Evolutionary conservation across 1,140 invertebrate genomes (phyloP), one percentile per base, ranked within the genome.

Genomic region (Pogonognathellus flavescens): DNA sequence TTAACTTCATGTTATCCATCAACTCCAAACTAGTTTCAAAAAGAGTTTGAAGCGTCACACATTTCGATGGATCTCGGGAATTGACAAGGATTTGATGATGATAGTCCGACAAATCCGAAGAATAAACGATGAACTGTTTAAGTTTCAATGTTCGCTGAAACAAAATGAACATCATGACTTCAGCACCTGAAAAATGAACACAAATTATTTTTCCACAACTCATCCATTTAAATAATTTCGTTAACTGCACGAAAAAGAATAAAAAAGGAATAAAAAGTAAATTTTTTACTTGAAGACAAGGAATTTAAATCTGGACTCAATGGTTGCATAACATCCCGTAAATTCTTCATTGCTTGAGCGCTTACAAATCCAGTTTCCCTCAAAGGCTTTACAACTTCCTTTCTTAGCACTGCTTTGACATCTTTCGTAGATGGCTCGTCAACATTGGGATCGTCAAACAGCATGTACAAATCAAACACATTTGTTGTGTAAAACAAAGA

Each of bases 91-190:
- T 66, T 52, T 85, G 86, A 76, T 84, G 82, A 7, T 85, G 25
- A 53, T 62, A 87, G 20, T 87, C 86, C n/a, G 59, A 76, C 41
- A 85, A 53, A 49, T 85, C 84, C 8, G 80, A 82, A 16, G 83
- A 87, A 53, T 87, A 87, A 20, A 22, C 80, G 22, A 87, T 84
- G 49, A 87, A 87, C 53, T 87, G 57, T 82, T 52, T 18, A 22
- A 87, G 62, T 20, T 85, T 82, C 50, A 87, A 57, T 6, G 86
- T 81, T 16, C 83, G 49, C 16, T 87, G 82, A 14, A 87, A 87
- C 6, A 87, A 50, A 52, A 84, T 85, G 66, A 87, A 85, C 60
- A 85, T 70, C 82, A 87, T 84, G 4, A 81, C 84, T 60, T 87
- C 86, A 16, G 84, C 86, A 80, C 83, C 86, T 87, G 49, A 8